Conservation (phyloP, 2,113 vertebrate genomes). For the Apus apus region DNA sequence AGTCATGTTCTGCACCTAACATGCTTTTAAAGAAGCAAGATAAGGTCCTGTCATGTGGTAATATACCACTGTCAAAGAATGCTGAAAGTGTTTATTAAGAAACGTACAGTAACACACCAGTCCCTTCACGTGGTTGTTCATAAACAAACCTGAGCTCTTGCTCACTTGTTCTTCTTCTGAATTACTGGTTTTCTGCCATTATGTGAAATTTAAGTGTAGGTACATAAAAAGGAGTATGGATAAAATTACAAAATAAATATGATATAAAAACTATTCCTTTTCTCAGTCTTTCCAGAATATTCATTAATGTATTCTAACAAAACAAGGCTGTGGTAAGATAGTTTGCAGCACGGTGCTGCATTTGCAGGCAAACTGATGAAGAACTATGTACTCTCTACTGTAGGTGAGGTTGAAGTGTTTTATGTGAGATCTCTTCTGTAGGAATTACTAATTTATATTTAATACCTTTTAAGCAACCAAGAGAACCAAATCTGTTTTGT, state of each 20-base stretch:
- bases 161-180: not conserved
- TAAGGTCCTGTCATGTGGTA: not conserved
- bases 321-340: not conserved
- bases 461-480: slow-evolving; percentile 65
- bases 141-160: not conserved
- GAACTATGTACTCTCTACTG: not conserved
- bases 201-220: not conserved
- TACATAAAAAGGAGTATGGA: not conserved
- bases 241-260: not conserved
- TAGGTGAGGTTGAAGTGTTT: not conserved
- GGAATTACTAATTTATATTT: slow-evolving; percentile 61
- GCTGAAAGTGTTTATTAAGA: not conserved
- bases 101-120: not conserved
- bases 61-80: not conserved
- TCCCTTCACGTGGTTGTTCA: fast-evolving
- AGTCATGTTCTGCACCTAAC: not conserved
- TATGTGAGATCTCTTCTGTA: not conserved
- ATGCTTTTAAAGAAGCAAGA: not conserved
- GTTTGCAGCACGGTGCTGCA: not conserved
- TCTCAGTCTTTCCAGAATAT: not conserved
- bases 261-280: not conserved
- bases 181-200: not conserved
- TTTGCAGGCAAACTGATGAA: not conserved
- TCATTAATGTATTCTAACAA: not conserved
- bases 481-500: slow-evolving; percentile 63